phyloP scores from a whole-genome alignment of 2,797 vertebrate genomes.

The Xyrichtys novacula region DNA sequence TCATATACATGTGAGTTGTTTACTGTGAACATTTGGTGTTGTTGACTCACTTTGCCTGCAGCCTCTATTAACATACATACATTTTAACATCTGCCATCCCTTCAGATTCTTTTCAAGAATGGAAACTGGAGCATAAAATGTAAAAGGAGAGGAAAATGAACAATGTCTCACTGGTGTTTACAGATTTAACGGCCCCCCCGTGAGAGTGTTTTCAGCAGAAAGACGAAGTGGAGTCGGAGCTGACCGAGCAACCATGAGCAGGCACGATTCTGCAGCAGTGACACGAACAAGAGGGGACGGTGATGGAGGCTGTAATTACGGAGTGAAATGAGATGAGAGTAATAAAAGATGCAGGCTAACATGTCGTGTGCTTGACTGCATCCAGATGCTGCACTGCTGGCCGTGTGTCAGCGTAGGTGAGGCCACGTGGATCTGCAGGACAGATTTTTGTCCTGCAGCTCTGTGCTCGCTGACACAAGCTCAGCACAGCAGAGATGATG shows the following conservation, averaged over 20 bases:
- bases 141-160: not conserved
- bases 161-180: not conserved
- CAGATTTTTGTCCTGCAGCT: constrained; percentile 48
- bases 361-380: constrained; percentile 49
- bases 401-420: constrained; percentile 44
- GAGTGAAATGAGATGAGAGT: constrained; percentile 59
- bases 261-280: not conserved
- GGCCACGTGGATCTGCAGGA: constrained; percentile 31
- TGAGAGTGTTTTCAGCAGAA: too few species aligned
- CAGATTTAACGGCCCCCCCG: not conserved
- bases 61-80: constrained; percentile 30
- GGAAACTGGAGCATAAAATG: not conserved
- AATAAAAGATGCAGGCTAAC: constrained; percentile 63
- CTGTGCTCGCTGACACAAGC: constrained; percentile 37
- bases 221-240: not conserved
- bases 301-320: constrained; percentile 57
- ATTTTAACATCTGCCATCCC: constrained; percentile 19
- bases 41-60: constrained; percentile 18
- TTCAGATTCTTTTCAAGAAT: not conserved
- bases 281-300: not conserved
- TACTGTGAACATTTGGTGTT: constrained; percentile 42
- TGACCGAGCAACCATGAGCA: constrained; percentile 3
- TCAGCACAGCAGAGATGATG: constrained; percentile 14
- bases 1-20: not conserved
- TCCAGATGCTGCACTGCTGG: constrained; percentile 71